phyloP scores from a whole-genome alignment of 2,797 vertebrate species.

The Trichosurus vulpecula region DNA sequence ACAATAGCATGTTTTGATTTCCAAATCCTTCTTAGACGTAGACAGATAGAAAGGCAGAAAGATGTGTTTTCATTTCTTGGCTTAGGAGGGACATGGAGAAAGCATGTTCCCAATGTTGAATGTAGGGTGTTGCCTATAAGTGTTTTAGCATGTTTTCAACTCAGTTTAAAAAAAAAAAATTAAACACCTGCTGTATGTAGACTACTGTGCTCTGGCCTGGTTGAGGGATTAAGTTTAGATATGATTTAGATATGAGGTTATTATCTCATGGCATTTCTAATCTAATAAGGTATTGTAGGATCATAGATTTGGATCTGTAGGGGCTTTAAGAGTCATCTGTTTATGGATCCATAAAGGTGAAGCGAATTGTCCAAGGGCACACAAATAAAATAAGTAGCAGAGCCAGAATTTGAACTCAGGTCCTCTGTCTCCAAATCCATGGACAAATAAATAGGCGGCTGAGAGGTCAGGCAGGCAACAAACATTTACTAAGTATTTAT shows the following conservation, averaged over 20 bases:
- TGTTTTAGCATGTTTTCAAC: conserved; percentile 47
- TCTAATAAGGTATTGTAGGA: background rate
- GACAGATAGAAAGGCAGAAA: conserved; percentile 70
- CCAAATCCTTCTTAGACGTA: conserved; percentile 64
- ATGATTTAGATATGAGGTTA: background rate
- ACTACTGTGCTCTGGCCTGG: background rate
- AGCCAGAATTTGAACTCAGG: background rate
- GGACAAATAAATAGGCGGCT: background rate
- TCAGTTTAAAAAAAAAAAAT: conserved; percentile 25
- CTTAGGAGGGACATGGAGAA: conserved; percentile 42
- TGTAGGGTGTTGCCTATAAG: background rate
- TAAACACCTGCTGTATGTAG: background rate
- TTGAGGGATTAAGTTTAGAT: background rate
- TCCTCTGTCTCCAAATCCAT: background rate
- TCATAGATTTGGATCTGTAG: background rate
- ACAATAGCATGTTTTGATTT: conserved; percentile 77
- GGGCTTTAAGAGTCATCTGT: background rate
- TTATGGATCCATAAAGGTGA: background rate
- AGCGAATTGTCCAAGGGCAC: background rate
- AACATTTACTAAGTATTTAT: background rate
- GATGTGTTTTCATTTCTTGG: conserved; percentile 47
- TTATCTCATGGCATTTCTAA: background rate
- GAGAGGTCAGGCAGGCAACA: background rate
- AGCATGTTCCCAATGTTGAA: conserved; percentile 37
- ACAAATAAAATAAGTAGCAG: background rate